Conservation (phyloP, 2,888 invertebrate species). For the Cetonia aurata region DNA sequence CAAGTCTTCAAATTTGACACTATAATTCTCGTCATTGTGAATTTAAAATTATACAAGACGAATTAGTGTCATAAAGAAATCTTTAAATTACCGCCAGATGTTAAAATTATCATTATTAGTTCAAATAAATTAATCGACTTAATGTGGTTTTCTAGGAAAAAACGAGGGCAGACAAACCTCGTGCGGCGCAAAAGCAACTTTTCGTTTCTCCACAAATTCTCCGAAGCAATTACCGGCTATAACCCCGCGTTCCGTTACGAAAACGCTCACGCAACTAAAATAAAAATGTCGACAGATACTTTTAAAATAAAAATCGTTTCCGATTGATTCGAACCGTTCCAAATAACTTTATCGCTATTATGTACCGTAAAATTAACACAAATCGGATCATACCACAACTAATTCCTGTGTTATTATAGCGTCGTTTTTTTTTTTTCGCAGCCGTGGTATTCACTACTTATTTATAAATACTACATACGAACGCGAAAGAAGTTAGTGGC, state of each 20-base stretch:
- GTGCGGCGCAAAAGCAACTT: neutral
- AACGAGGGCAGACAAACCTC: slow-evolving; percentile 3
- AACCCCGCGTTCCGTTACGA: slow-evolving; percentile 22
- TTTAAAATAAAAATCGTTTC: slow-evolving; percentile 1
- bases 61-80: neutral
- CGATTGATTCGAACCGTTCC: neutral
- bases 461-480: neutral
- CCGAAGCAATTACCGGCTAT: slow-evolving; percentile 35
- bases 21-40: too few species aligned
- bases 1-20: too few species aligned
- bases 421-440: slow-evolving; percentile 1
- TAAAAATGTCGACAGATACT: neutral
- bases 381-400: too few species aligned
- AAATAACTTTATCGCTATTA: neutral
- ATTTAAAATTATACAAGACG: too few species aligned
- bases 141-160: slow-evolving; percentile 29
- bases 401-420: slow-evolving; percentile 1
- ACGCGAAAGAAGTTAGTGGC: slow-evolving; percentile 16
- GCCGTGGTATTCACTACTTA: too few species aligned
- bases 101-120: slow-evolving; percentile 36
- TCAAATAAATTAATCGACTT: slow-evolving; percentile 34
- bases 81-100: neutral
- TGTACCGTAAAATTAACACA: too few species aligned
- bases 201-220: slow-evolving; percentile 25
- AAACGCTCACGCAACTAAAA: slow-evolving; percentile 21